phyloP scores from a whole-genome alignment of 2,113 vertebrate genomes.

The Podilymbus podiceps region DNA sequence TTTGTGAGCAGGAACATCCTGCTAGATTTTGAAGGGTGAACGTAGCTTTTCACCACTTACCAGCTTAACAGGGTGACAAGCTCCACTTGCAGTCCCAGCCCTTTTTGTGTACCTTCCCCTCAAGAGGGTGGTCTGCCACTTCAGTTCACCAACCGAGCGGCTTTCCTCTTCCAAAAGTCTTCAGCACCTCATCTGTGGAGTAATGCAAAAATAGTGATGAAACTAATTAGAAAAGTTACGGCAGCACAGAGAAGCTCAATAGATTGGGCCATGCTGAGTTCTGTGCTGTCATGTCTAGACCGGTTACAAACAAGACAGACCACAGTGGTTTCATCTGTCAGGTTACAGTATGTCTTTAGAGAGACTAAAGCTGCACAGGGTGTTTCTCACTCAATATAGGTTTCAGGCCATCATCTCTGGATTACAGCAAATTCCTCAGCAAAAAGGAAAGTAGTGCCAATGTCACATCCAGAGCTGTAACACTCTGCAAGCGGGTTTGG shows the following conservation, averaged over 20 bases:
- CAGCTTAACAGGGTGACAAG: not conserved
- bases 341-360: not conserved
- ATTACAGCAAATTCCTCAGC: not conserved
- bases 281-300: rapidly evolving
- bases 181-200: not conserved
- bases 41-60: not conserved
- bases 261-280: too few relatives aligned
- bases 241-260: not conserved
- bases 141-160: rapidly evolving
- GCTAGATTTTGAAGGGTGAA: not conserved
- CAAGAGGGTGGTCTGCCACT: not conserved
- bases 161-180: not conserved
- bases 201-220: not conserved
- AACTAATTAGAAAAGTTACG: not conserved
- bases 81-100: not conserved
- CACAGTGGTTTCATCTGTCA: not conserved
- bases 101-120: not conserved
- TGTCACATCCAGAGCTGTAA: not conserved
- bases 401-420: not conserved
- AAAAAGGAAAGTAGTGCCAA: not conserved
- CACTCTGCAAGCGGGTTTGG: not conserved
- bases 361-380: not conserved
- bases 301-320: not conserved
- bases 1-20: not conserved
- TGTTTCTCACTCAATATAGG: not conserved